Base-by-base conservation (phyloP, 2,888 invertebrate genomes). In the Chalcosyrphus nemorum region DNA sequence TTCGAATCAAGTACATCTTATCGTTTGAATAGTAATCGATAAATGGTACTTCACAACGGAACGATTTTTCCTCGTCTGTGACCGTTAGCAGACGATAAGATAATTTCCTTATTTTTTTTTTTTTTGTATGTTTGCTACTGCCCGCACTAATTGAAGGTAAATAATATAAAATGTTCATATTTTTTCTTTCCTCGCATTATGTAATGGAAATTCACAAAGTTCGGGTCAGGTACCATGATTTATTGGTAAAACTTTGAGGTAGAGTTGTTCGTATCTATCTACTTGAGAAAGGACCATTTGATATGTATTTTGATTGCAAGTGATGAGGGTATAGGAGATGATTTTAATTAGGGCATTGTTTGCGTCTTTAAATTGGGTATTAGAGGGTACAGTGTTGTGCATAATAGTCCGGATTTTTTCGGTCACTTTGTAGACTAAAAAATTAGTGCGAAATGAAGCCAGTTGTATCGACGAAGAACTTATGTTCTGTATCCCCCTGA, bases 1-100 rank as follows among this genome's bases (percentile, higher is more conserved):
- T 52, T 6, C 50, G 27, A 56, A 56, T 32, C 19, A 35, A 56
- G 56, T 19, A 56, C 32, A 56, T 15, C 19, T 56, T 56, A 56
- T 56, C 56, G 35, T 5, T 24, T 50, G 47, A 65, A 65, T 47
- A 32, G 21, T 35, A 65, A 50, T 50, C 63, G 50, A 65, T 65
- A 65, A 65, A 56, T 35, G 35, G 56, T 56, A 56, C 56, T 56
- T 56, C 35, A 54, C 11, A 35, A 11, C 6, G 50, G 45, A 45
- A 45, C 45, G 19, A 45, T 45, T 52, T 52, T 52, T 52, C n/a
- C 45, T n/a, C 7, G 29, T 45, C 29, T 27, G 27, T 11, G 29
- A 27, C 59, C 43, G 43, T 43, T 41, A 61, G 4, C 29, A 13
- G 21, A 13, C 43, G 61, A 61, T 61, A 45, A 59, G 29, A 61